Evolutionary conservation across 2,113 vertebrate genomes (phyloP), one percentile per base, ranked within the genome.

Genomic region (Crotalus tigris): DNA sequence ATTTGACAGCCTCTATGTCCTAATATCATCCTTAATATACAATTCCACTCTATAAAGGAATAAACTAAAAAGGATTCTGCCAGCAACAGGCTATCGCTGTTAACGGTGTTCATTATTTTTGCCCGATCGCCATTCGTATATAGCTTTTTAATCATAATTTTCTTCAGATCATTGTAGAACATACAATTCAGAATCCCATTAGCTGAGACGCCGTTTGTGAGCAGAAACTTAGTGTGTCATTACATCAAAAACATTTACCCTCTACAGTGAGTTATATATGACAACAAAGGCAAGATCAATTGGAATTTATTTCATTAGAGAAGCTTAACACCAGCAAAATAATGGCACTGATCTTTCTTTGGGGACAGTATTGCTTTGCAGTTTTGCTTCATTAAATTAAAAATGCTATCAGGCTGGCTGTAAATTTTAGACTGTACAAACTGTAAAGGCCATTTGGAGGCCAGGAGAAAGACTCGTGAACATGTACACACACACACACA

Each of bases 341-440:
- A 97, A 96, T 90, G 49, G 86, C 69, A 90, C 89, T 94, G 85
- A 91, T 96, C 94, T 95, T 96, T 95, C 96, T 97, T 96, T 92
- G 94, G 94, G 95, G 92, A 96, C 44, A 93, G 5, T 87, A 85
- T 54, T 95, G 88, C 91, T 95, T 96, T 96, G 94, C 57, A 87
- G 21, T 94, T 95, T 96, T 96, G 94, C 93, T 97, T 96, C 95
- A 92, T 91, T 97, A 95, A 96, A 97, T 97, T 96, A 97, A 97
- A 90, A 96, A 96, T 64, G 85, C 90, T 95, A 95, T 95, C 93
- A 95, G 95, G 87, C 92, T 94, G 94, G 94, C 95, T 96, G 93
- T 96, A 97, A 97, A 96, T 97, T 94, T 93, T 95, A 44, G 94
- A 93, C 93, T 94, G 86, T 93, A 87, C 61, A 96, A 96, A 96